A percentile compares a stretch with the other conserved stretches of the same genome.
Evolutionary conservation across 2,888 invertebrate species (phyloP).

Genomic region (Oeneis ivallda): DNA sequence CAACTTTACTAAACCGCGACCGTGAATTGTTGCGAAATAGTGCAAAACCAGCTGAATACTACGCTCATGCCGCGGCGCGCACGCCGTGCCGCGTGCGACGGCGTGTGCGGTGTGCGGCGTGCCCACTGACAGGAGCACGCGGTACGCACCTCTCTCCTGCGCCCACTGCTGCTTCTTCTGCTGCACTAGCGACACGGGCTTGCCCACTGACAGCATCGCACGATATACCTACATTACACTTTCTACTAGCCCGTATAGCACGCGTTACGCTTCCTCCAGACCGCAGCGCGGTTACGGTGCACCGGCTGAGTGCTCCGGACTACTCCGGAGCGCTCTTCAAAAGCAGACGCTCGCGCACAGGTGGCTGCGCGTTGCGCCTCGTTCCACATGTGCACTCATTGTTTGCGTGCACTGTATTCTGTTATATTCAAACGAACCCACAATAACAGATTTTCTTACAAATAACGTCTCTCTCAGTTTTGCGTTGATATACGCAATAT

Average conservation of each 20-base stretch:
- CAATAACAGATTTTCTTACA: constrained; percentile 36
- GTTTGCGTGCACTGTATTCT: constrained; percentile 62
- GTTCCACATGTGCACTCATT: constrained; percentile 75
- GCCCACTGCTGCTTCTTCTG: constrained; percentile 97
- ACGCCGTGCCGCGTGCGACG: constrained; percentile 97
- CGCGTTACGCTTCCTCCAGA: constrained; percentile 65
- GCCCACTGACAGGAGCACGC: not conserved
- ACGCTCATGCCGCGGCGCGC: constrained; percentile 51
- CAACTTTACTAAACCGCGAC: constrained; percentile 44
- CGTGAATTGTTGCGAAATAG: constrained; percentile 57
- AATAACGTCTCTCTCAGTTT: constrained; percentile 18
- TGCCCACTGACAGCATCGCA: constrained; percentile 79
- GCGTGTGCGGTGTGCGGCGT: constrained; percentile 52
- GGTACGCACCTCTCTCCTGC: constrained; percentile 90
- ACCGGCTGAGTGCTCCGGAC: constrained; percentile 67
- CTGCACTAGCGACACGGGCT: constrained; percentile 87
- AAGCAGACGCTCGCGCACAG: constrained; percentile 69
- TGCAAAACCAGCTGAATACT: constrained; percentile 37
- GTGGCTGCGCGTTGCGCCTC: constrained; percentile 67
- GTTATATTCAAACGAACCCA: constrained; percentile 46
- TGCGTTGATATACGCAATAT: constrained; percentile 13
- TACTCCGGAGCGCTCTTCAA: constrained; percentile 65
- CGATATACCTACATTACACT: constrained; percentile 76
- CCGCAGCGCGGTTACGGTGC: constrained; percentile 73
- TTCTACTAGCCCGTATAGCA: constrained; percentile 76